These are phyloP conservation scores for Trichonephila clavipes DNA, from an alignment of 1,140 invertebrate genomes.

Conservation along the genomic window DNA sequence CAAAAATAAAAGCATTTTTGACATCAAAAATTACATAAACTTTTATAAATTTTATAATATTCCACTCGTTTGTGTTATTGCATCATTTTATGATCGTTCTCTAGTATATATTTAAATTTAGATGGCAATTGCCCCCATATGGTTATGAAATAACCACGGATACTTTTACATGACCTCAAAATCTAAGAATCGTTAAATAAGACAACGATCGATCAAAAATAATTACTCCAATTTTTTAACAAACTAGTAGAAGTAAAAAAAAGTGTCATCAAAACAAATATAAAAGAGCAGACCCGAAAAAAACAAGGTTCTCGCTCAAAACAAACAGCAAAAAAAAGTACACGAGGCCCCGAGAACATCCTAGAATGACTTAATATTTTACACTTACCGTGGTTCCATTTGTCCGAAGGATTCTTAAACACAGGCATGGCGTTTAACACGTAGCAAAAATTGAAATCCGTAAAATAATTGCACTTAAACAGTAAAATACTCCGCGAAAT, in stretches of 20 bases:
- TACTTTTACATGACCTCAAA: conserved; percentile 52
- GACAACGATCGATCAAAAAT: background rate
- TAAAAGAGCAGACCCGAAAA: background rate
- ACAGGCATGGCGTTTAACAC: conserved; percentile 38
- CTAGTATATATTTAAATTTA: conserved; percentile 38
- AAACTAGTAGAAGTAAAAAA: background rate
- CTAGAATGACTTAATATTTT: background rate
- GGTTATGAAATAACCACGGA: conserved; percentile 71
- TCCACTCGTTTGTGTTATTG: background rate
- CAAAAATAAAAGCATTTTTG: no score
- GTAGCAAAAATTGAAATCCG: background rate
- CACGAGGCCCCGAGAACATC: background rate
- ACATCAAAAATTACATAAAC: no score
- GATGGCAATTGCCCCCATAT: conserved; percentile 69
- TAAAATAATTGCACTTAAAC: background rate
- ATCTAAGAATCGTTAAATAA: background rate
- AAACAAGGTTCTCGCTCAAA: background rate
- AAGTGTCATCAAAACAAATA: background rate
- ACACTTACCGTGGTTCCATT: conserved; percentile 55
- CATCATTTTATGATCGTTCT: conserved; percentile 27
- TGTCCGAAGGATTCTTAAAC: conserved; percentile 16
- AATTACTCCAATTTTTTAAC: background rate
- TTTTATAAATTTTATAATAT: no score
- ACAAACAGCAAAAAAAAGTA: background rate
- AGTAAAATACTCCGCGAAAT: conserved; percentile 5